phyloP scores from a whole-genome alignment of 2,113 vertebrate genomes.

The Spea multiplicata region DNA sequence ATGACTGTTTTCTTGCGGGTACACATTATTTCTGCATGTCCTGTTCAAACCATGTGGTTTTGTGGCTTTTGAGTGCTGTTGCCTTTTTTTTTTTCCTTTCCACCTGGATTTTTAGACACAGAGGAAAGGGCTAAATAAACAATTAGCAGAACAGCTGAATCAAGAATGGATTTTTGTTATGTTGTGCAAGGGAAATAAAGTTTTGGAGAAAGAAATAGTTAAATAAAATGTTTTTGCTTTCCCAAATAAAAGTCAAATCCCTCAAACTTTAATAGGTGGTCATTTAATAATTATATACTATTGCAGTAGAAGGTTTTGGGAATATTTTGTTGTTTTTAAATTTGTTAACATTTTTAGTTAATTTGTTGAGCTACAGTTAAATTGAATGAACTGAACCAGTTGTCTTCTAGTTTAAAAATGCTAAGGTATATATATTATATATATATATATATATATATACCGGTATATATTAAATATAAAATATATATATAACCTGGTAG shows the following conservation, averaged over 20 bases:
- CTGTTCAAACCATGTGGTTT: neutral
- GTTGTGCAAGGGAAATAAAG: constrained; percentile 51
- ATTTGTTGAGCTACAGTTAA: too few species aligned
- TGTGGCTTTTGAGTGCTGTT: neutral
- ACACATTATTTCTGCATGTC: neutral
- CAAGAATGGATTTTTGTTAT: constrained; percentile 58
- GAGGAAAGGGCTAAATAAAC: constrained; percentile 24
- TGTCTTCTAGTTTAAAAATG: too few species aligned
- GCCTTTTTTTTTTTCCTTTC: neutral
- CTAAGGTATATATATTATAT: too few species aligned
- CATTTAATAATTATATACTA: constrained; percentile 38
- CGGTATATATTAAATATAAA: too few species aligned
- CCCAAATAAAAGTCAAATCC: constrained; percentile 53
- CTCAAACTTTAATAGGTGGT: constrained; percentile 62
- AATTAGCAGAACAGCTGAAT: constrained; percentile 16
- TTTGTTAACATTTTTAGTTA: too few species aligned
- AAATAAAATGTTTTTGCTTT: constrained; percentile 64
- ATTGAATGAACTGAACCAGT: too few species aligned
- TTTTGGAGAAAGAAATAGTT: constrained; percentile 57
- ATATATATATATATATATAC: too few species aligned
- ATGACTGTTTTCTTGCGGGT: neutral
- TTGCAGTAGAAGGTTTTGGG: too few species aligned
- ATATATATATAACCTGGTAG: too few species aligned
- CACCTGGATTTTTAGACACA: constrained; percentile 25
- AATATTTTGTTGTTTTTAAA: too few species aligned